phyloP scores from a whole-genome alignment of 2,113 vertebrate species.

The human region DNA sequence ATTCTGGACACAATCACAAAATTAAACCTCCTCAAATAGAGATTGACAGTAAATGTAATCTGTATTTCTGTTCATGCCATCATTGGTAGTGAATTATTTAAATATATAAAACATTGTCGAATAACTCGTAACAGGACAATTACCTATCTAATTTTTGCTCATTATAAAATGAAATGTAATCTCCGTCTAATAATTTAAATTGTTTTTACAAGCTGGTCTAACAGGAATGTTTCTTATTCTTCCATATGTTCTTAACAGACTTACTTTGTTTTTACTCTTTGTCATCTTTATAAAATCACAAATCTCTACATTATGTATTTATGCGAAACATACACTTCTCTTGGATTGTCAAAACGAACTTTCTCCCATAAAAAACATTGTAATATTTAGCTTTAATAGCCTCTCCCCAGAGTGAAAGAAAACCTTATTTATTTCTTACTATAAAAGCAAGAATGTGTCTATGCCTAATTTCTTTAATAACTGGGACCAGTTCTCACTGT shows the following conservation, averaged over 20 bases:
- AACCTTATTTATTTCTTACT: conserved; percentile 18
- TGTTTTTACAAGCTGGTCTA: neutral
- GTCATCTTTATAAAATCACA: neutral
- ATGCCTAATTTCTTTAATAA: conserved; percentile 46
- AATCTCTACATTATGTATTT: neutral
- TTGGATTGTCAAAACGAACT: neutral
- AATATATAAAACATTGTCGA: neutral
- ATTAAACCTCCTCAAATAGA: neutral
- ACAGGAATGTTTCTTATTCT: conserved; percentile 30
- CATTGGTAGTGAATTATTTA: neutral
- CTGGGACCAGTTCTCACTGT: neutral
- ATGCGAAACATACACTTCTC: neutral
- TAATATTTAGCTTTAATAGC: conserved; percentile 15
- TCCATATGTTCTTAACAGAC: neutral
- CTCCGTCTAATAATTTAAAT: neutral
- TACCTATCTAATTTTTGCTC: neutral
- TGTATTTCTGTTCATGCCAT: neutral
- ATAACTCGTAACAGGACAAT: neutral
- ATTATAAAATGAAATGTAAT: neutral
- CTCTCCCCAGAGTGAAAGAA: conserved; percentile 5
- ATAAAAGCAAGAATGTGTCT: conserved; percentile 54
- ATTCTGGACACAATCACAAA: neutral
- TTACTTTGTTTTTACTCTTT: conserved; percentile 8
- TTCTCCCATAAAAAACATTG: neutral
- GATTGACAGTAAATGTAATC: neutral